Base-by-base conservation (phyloP, 2,888 invertebrate species). In the Aspidiotus destructor region DNA sequence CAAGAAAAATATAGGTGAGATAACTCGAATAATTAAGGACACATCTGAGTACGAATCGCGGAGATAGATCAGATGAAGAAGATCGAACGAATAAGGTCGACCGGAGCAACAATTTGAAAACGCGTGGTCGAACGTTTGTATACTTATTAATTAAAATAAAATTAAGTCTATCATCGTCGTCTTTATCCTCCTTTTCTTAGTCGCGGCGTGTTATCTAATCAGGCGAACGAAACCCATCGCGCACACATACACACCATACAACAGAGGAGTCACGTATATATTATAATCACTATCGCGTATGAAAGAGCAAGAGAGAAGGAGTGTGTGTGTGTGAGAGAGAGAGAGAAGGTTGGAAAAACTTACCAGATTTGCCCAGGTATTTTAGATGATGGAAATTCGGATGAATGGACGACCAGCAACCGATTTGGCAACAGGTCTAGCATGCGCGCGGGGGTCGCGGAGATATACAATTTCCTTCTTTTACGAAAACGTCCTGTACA, bases 381-480 rank as follows among this genome's bases (percentile, higher is more conserved):
- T 67, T 67, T 28, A 17, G 28, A 28, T 28, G 28, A 28, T 28
- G 67, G 57, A 67, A 67, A 65, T 65, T 67, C 60, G 67, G 60
- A 28, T 60, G 28, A 67, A 58, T 57, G 67, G 68, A 62, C 72
- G 68, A 28, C 28, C 28, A 28, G 28, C 28, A 28, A 70, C 70
- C 62, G 68, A 60, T 71, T 69, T 70, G 70, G 73, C 73, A 72
- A 72, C 72, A 73, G 73, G 73, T 73, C 70, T 68, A 53, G 16
- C 9, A 55, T 52, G 69, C 61, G 41, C n/a, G 44, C 15, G 8
- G 62, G 62, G 62, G 41, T 17, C 57, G 62, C 53, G 68, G 55
- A 54, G 62, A 41, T 16, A 17, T 52, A 61, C 40, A 67, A 67
- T 67, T 67, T 58, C 58, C 67, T 67, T 58, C 63, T 62, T 52